These are phyloP conservation scores for Temnothorax nylanderi DNA, from an alignment of 1,140 invertebrate genomes.

Conservation along the genomic window DNA sequence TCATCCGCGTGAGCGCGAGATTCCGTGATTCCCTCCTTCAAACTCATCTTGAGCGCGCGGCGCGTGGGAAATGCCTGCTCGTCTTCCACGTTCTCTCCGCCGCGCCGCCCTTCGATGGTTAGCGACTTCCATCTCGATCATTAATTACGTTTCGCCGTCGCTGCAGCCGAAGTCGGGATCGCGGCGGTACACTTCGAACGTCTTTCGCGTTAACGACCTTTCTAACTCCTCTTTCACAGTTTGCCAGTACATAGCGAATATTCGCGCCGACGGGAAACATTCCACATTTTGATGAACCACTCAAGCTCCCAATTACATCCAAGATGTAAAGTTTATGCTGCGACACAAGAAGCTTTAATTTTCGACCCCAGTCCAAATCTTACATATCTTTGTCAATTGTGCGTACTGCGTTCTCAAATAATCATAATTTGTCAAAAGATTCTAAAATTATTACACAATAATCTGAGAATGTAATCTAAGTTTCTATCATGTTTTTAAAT, in stretches of 20 bases:
- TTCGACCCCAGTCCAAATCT: neutral
- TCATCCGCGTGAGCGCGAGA: slow-evolving; percentile 65
- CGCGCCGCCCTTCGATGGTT: slow-evolving; percentile 11
- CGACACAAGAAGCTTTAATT: neutral
- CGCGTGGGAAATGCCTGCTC: slow-evolving; percentile 57
- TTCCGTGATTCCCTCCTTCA: slow-evolving; percentile 24
- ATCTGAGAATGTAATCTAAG: neutral
- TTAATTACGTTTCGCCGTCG: slow-evolving; percentile 63
- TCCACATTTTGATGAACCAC: slow-evolving; percentile 20
- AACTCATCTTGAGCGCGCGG: slow-evolving; percentile 43
- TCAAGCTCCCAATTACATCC: neutral
- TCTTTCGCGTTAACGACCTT: slow-evolving; percentile 60
- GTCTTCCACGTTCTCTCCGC: slow-evolving; percentile 44
- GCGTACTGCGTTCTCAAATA: neutral
- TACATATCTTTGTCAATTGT: neutral
- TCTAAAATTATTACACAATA: neutral
- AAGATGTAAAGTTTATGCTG: neutral
- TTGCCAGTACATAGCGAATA: neutral
- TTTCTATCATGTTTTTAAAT: neutral
- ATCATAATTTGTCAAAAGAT: neutral
- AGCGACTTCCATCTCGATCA: slow-evolving; percentile 60
- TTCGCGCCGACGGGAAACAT: neutral
- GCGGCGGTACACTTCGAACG: slow-evolving; percentile 27
- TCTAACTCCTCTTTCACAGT: slow-evolving; percentile 37
- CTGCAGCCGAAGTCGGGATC: slow-evolving; percentile 4